Percentiles rank a stretch among this genome's conserved stretches.
These are phyloP conservation scores for Chauna torquata DNA, from an alignment of 2,113 vertebrate genomes.

Conservation along the genomic window DNA sequence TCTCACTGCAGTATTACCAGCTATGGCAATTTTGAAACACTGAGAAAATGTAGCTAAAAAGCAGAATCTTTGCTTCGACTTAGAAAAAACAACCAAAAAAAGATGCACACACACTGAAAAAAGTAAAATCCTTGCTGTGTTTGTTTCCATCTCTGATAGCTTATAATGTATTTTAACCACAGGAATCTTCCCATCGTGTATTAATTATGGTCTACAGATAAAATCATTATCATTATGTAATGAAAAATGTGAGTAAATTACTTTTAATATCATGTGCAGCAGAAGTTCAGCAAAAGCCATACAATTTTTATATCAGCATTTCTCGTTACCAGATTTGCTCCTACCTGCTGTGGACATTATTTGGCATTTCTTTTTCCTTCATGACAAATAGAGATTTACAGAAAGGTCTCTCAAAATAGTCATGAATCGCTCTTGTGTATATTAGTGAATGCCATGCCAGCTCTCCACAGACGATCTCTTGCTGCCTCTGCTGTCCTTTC, in stretches of 20 bases:
- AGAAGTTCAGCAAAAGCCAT: conserved; percentile 43
- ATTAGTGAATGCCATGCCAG: neutral
- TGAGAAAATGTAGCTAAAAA: conserved; percentile 1
- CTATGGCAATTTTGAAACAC: neutral
- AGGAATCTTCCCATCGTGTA: conserved; percentile 56
- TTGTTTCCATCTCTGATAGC: conserved; percentile 26
- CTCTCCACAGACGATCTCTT: neutral
- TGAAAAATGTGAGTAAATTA: conserved; percentile 63
- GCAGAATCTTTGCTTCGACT: neutral
- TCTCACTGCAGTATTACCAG: neutral
- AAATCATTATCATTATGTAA: conserved; percentile 63
- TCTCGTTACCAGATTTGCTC: conserved; percentile 17
- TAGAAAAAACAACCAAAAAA: neutral
- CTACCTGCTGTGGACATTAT: conserved; percentile 24
- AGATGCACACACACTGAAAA: neutral
- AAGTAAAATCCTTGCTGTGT: conserved; percentile 22
- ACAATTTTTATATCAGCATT: conserved; percentile 56
- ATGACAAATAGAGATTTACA: neutral
- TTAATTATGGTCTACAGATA: conserved; percentile 68
- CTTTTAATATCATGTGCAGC: conserved; percentile 34
- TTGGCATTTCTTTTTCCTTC: conserved; percentile 21
- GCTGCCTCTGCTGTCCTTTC: neutral
- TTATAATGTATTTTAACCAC: conserved; percentile 62
- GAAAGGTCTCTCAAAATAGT: neutral
- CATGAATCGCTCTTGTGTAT: neutral